Evolutionary conservation across 53 echinoderm and acorn worm species (phyloP).

Genomic region (Luidia sarsii): DNA sequence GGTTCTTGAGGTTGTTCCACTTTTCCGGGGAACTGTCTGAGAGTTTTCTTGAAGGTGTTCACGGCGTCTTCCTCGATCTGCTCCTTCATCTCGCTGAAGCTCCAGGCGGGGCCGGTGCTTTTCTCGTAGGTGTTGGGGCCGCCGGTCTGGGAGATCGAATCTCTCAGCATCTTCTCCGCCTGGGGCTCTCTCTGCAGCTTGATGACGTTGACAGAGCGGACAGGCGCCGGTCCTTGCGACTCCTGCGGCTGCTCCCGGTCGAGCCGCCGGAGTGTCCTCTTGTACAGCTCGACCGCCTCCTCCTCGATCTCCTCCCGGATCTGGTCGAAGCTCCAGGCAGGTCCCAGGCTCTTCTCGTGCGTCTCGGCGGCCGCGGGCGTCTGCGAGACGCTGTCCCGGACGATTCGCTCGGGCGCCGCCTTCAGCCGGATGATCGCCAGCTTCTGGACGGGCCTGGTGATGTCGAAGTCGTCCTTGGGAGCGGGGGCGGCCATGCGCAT

Average conservation of each 20-base stretch:
- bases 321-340: slow-evolving; percentile 11
- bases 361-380: slow-evolving; percentile 21
- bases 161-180: slow-evolving; percentile 12
- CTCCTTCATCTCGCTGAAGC: slow-evolving; percentile 2
- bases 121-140: slow-evolving; percentile 20
- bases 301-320: slow-evolving; percentile 40
- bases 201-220: slow-evolving; percentile 38
- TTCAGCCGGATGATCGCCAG: slow-evolving; percentile 45
- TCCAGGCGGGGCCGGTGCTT: background rate
- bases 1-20: background rate
- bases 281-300: slow-evolving; percentile 44
- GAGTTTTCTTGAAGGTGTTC: slow-evolving; percentile 17
- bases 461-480: background rate
- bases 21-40: background rate
- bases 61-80: slow-evolving; percentile 43
- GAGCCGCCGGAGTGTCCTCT: slow-evolving; percentile 2
- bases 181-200: slow-evolving; percentile 36
- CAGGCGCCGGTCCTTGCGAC: background rate
- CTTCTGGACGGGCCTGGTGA: slow-evolving; percentile 30
- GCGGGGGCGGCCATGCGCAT: slow-evolving; percentile 34
- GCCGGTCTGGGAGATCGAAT: slow-evolving; percentile 9
- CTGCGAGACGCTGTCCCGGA: slow-evolving; percentile 45
- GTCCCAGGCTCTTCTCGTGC: slow-evolving; percentile 17
- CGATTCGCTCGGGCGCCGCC: slow-evolving; percentile 37
- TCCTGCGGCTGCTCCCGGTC: slow-evolving; percentile 12